A percentile compares a stretch with the other conserved stretches of the same genome.
Evolutionary conservation across 2,888 invertebrate species (phyloP).

Genomic region (Hoplodrina blanda): DNA sequence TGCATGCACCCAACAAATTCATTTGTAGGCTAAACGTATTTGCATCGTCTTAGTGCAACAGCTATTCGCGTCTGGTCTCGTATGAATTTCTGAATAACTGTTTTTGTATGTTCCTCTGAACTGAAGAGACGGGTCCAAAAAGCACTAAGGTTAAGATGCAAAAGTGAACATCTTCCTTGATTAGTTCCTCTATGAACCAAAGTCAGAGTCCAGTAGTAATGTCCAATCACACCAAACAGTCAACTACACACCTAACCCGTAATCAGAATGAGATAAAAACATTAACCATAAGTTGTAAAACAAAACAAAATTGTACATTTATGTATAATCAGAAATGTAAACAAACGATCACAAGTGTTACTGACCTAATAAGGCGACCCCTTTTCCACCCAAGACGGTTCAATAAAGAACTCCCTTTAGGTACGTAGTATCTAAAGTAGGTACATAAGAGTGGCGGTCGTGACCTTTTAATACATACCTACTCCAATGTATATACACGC

Average conservation of each 20-base stretch:
- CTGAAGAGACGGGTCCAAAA: not conserved
- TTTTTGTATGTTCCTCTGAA: not conserved
- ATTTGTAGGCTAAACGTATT: slow-evolving; percentile 47
- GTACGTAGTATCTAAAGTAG: slow-evolving; percentile 83
- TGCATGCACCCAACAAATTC: slow-evolving; percentile 59
- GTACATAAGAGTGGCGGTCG: slow-evolving; percentile 84
- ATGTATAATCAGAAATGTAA: slow-evolving; percentile 43
- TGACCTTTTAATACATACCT: slow-evolving; percentile 83
- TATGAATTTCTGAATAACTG: slow-evolving; percentile 13
- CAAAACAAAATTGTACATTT: slow-evolving; percentile 14
- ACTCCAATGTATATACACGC: slow-evolving; percentile 77
- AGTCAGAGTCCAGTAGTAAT: not conserved
- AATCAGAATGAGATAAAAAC: slow-evolving; percentile 13
- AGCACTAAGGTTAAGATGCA: not conserved
- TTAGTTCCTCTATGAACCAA: not conserved
- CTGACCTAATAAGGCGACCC: slow-evolving; percentile 90
- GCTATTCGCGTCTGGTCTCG: not conserved
- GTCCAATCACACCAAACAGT: not conserved
- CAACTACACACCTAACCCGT: not conserved
- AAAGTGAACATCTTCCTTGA: not conserved
- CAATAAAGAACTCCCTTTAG: slow-evolving; percentile 89
- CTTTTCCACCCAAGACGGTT: slow-evolving; percentile 87
- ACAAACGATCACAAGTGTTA: slow-evolving; percentile 76
- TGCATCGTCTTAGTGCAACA: slow-evolving; percentile 12
- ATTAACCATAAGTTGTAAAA: slow-evolving; percentile 9